A percentile compares a stretch with the other conserved stretches of the same genome.
These are phyloP conservation scores for Empis livida DNA, from an alignment of 2,888 invertebrate genomes.

Conservation along the genomic window DNA sequence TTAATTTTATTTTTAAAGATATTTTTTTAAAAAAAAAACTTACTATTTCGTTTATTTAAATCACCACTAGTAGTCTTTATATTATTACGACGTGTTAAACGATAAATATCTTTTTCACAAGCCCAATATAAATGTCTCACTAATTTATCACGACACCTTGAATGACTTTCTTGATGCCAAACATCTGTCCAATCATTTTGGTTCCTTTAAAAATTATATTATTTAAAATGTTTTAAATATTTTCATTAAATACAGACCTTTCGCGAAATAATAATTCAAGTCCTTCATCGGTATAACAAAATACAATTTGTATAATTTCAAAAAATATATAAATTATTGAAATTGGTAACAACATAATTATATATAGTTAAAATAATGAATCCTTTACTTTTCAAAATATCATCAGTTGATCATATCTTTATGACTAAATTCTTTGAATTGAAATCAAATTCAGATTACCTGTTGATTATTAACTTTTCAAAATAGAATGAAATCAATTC, in stretches of 20 bases:
- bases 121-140: slow-evolving; percentile 46
- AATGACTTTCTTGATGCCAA: slow-evolving; percentile 45
- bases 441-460: no score
- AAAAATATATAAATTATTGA: no score
- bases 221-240: neutral
- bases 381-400: no score
- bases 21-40: no score
- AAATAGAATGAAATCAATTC: no score
- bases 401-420: no score
- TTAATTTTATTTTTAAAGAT: no score
- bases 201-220: slow-evolving; percentile 26
- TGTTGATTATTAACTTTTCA: no score
- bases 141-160: slow-evolving; percentile 41
- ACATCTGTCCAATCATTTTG: slow-evolving; percentile 41
- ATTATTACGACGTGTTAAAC: slow-evolving; percentile 37
- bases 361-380: no score
- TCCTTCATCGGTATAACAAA: slow-evolving; percentile 26
- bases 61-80: slow-evolving; percentile 8
- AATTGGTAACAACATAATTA: no score
- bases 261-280: slow-evolving; percentile 37
- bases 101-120: slow-evolving; percentile 49
- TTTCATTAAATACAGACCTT: slow-evolving; percentile 31
- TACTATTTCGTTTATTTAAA: neutral
- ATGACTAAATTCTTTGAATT: no score
- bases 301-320: no score